Evolutionary conservation across 2,888 invertebrate species (phyloP).

Genomic region (Leptarthrus brevirostris): DNA sequence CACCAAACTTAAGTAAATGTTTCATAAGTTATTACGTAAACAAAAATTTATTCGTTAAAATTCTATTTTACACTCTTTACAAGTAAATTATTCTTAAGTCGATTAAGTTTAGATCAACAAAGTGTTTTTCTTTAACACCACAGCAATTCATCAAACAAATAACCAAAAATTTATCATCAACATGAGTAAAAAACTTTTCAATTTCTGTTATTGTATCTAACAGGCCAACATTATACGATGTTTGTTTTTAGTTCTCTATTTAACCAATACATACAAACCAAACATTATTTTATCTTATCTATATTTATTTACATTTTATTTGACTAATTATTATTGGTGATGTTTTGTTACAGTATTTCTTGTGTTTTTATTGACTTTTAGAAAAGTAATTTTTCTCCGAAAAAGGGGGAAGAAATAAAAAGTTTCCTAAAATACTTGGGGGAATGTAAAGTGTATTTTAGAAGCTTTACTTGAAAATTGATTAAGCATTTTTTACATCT

Average conservation of each 20-base stretch:
- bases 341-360: not conserved
- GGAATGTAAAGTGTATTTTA: too few relatives aligned
- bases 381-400: not conserved
- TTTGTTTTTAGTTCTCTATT: constrained; percentile 13
- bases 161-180: not conserved
- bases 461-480: too few relatives aligned
- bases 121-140: constrained; percentile 19
- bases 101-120: not conserved
- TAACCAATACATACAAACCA: constrained; percentile 23
- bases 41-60: constrained; percentile 1
- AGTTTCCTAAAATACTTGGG: too few relatives aligned
- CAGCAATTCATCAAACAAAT: too few relatives aligned
- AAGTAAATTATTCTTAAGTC: not conserved
- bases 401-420: too few relatives aligned
- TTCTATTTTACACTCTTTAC: constrained; percentile 23
- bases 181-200: constrained; percentile 3
- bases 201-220: constrained; percentile 25
- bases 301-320: constrained; percentile 14
- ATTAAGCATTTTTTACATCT: too few relatives aligned
- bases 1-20: constrained; percentile 33
- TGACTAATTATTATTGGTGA: constrained; percentile 15
- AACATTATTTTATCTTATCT: constrained; percentile 7
- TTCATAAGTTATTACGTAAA: constrained; percentile 26
- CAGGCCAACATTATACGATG: too few relatives aligned
- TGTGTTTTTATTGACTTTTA: not conserved